Conservation (phyloP, 2,797 vertebrate genomes). For the Pangasius macronema region DNA sequence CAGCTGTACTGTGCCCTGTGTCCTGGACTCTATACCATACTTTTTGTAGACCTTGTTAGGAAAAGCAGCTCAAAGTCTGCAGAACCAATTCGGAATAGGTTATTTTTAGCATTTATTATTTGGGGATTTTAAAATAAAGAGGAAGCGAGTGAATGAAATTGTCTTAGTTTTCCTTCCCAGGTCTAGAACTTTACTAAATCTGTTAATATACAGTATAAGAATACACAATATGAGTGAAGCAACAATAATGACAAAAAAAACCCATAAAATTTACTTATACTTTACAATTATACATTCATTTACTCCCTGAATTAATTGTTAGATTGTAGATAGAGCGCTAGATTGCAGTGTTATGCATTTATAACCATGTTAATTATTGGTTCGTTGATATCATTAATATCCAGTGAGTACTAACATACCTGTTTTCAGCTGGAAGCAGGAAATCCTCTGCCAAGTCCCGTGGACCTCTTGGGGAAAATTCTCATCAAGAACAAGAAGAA, state of each 20-base stretch:
- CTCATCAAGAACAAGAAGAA: slow-evolving; percentile 99
- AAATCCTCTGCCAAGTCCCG: slow-evolving; percentile 89
- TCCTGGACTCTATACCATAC: neutral
- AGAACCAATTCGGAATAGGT: neutral
- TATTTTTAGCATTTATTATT: neutral
- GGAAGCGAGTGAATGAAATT: neutral
- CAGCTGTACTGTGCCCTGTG: neutral
- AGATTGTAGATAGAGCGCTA: neutral
- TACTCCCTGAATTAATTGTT: neutral
- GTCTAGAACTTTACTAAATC: neutral
- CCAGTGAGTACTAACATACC: neutral
- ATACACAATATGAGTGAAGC: neutral
- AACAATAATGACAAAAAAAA: neutral
- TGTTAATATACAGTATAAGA: neutral
- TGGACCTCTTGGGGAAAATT: slow-evolving; percentile 96
- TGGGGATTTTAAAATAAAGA: neutral
- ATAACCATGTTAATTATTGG: neutral
- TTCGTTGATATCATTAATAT: neutral
- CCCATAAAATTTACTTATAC: no score
- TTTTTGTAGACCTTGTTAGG: neutral
- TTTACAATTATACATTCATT: no score
- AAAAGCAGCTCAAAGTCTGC: neutral
- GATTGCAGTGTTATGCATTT: neutral
- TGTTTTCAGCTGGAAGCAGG: slow-evolving; percentile 83
- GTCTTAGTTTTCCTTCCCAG: neutral